Conservation (phyloP, 1,140 invertebrate species). For the Myzus persicae region DNA sequence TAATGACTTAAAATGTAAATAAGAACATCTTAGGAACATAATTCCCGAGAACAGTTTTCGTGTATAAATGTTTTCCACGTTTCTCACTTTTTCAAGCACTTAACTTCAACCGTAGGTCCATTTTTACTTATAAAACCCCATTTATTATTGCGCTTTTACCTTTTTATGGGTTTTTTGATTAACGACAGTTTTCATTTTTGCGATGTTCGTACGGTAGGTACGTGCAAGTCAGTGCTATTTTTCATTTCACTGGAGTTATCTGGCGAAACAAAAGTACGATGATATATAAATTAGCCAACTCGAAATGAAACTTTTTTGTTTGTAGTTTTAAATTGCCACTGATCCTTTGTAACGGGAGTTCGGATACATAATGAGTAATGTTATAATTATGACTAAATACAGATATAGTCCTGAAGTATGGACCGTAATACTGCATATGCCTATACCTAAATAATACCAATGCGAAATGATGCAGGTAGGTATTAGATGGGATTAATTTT, state of each 20-base stretch:
- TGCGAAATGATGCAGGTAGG: background rate
- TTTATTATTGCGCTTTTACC: conserved; percentile 47
- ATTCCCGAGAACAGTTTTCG: conserved; percentile 16
- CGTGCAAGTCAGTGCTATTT: conserved; percentile 34
- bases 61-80: conserved; percentile 37
- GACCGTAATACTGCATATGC: background rate
- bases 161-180: conserved; percentile 55
- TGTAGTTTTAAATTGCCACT: conserved; percentile 18
- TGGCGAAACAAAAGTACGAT: conserved; percentile 41
- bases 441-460: background rate
- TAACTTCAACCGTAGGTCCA: conserved; percentile 32
- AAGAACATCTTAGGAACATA: background rate
- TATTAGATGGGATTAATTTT: conserved; percentile 11
- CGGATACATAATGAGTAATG: background rate
- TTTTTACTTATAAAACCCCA: conserved; percentile 44
- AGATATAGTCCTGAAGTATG: background rate
- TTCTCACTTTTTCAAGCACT: conserved; percentile 51
- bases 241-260: conserved; percentile 42
- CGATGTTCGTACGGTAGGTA: conserved; percentile 44
- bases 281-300: conserved; percentile 51
- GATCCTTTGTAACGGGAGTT: background rate
- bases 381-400: background rate
- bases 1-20: conserved; percentile 25
- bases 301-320: conserved; percentile 42
- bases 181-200: conserved; percentile 51